Conservation (phyloP, 2,888 invertebrate genomes). For the Scaptomyza reducta region DNA sequence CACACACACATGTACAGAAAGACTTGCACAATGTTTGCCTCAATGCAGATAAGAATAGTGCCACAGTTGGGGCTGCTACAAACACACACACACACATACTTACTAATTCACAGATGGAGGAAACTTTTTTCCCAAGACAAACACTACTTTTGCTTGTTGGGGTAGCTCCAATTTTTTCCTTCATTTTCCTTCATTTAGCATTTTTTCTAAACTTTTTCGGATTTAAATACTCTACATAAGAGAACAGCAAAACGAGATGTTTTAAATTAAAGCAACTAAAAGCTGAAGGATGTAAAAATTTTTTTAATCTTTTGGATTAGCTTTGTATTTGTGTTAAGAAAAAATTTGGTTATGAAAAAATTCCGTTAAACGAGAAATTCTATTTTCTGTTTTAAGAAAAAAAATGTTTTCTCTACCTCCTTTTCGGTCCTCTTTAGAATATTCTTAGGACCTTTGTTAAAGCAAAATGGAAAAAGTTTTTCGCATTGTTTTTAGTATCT, state of each 20-base stretch:
- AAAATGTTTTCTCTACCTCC: background rate
- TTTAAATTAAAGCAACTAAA: background rate
- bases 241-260: background rate
- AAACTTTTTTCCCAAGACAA: constrained; percentile 50
- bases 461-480: constrained; percentile 15
- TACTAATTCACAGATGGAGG: constrained; percentile 8
- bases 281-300: too few relatives aligned
- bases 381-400: background rate
- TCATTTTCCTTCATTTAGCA: background rate
- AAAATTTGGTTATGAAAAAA: background rate
- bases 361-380: background rate
- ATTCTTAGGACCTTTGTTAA: constrained; percentile 20
- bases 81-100: constrained; percentile 14
- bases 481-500: constrained; percentile 15
- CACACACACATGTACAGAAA: constrained; percentile 4
- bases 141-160: constrained; percentile 42
- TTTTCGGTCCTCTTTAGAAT: background rate
- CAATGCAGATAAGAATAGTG: constrained; percentile 79
- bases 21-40: constrained; percentile 56
- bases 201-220: constrained; percentile 1
- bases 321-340: background rate
- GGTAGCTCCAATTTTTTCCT: constrained; percentile 32
- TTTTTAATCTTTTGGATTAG: background rate
- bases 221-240: constrained; percentile 16
- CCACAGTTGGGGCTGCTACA: constrained; percentile 55